phyloP scores from a whole-genome alignment of 2,797 vertebrate genomes.

The Moxostoma hubbsi region DNA sequence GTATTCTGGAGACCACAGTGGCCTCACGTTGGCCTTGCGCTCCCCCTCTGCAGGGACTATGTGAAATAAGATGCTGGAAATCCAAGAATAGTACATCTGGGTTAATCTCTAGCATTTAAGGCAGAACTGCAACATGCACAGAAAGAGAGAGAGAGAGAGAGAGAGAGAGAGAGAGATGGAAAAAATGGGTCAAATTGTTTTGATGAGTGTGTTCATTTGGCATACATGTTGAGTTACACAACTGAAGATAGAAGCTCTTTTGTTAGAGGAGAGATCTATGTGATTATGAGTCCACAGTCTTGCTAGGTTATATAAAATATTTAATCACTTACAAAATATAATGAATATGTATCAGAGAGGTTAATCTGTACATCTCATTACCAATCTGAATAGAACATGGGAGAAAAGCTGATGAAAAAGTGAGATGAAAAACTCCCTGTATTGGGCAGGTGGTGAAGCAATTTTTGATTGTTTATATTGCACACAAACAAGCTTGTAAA shows the following conservation, averaged over 20 bases:
- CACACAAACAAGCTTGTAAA: no score
- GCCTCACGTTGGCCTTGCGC: not conserved
- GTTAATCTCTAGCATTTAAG: slow-evolving; percentile 49
- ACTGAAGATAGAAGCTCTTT: not conserved
- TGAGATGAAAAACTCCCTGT: no score
- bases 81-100: slow-evolving; percentile 40
- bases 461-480: no score
- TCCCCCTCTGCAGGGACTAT: not conserved
- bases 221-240: not conserved
- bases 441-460: no score
- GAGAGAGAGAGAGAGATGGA: not conserved
- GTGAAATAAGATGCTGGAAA: slow-evolving; percentile 46
- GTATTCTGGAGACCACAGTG: slow-evolving; percentile 24
- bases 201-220: slow-evolving; percentile 1
- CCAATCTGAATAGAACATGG: slow-evolving; percentile 1
- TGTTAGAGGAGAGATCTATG: not conserved
- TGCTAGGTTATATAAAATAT: not conserved
- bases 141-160: slow-evolving; percentile 6
- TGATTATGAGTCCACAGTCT: not conserved
- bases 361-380: slow-evolving; percentile 16
- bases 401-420: not conserved
- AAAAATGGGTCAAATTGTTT: slow-evolving; percentile 22
- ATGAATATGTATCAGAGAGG: not conserved
- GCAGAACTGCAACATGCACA: slow-evolving; percentile 16
- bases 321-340: not conserved